Percentiles rank a stretch among this genome's conserved stretches.
These are phyloP conservation scores for Boulengeromyrus knoepffleri DNA, from an alignment of 2,113 vertebrate species.

Conservation along the genomic window DNA sequence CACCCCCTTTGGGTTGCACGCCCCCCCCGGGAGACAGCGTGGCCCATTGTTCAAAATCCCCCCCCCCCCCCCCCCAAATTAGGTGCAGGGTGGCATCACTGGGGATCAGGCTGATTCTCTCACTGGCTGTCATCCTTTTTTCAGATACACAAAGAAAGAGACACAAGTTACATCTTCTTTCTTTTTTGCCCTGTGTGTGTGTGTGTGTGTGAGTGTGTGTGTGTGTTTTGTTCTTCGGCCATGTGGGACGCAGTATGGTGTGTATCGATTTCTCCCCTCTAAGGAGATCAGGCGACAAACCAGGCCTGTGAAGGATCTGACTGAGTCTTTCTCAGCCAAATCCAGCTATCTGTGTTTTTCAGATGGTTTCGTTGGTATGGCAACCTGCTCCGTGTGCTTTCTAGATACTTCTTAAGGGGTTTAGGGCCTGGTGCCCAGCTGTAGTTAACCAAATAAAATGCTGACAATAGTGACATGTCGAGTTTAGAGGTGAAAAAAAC, in stretches of 20 bases:
- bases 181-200: conserved; percentile 50
- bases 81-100: conserved; percentile 77
- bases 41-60: no score
- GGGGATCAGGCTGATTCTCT: conserved; percentile 68
- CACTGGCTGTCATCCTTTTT: conserved; percentile 72
- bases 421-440: conserved; percentile 55
- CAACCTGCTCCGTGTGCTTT: conserved; percentile 54
- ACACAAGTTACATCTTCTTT: conserved; percentile 65
- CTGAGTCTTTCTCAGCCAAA: conserved; percentile 58
- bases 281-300: conserved; percentile 41
- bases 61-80: conserved; percentile 54
- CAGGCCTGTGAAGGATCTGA: conserved; percentile 52
- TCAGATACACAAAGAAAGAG: conserved; percentile 71
- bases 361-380: conserved; percentile 62
- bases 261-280: conserved; percentile 44
- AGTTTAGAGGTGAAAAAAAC: conserved; percentile 47
- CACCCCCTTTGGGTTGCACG: no score
- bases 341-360: conserved; percentile 65
- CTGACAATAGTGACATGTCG: conserved; percentile 13
- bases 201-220: conserved; percentile 18
- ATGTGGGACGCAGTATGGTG: background rate
- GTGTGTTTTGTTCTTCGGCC: conserved; percentile 5
- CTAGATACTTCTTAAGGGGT: conserved; percentile 44
- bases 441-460: conserved; percentile 54
- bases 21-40: no score